phyloP scores from a whole-genome alignment of 2,113 vertebrate genomes.

The Vombatus ursinus region DNA sequence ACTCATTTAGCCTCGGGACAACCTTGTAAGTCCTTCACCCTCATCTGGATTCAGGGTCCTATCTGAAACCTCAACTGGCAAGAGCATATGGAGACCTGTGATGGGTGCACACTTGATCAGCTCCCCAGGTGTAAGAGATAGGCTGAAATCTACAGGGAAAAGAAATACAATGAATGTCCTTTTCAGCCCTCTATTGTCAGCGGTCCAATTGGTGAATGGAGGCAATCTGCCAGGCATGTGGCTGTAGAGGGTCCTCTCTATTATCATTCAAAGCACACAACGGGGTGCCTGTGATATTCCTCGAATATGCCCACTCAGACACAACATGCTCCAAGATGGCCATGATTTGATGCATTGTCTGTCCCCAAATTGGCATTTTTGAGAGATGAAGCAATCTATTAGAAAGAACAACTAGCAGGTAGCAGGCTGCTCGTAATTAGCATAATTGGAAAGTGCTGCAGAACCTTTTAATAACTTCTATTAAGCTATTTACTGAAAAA shows the following conservation, averaged over 20 bases:
- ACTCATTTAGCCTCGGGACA: conserved; percentile 12
- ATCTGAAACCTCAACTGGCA: not conserved
- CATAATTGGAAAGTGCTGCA: conserved; percentile 27
- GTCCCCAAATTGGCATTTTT: not conserved
- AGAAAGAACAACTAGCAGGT: not conserved
- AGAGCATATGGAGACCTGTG: not conserved
- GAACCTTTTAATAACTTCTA: conserved; percentile 9
- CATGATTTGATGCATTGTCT: not conserved
- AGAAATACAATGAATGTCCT: not conserved
- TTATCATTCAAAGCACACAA: conserved; percentile 11
- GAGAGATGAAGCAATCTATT: not conserved
- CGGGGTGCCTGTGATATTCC: conserved; percentile 3
- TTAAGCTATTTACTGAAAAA: conserved; percentile 36
- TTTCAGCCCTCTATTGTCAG: not conserved
- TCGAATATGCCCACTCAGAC: not conserved
- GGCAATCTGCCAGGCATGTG: not conserved
- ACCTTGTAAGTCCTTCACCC: conserved; percentile 6
- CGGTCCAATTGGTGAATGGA: not conserved
- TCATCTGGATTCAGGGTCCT: not conserved
- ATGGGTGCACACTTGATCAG: not conserved
- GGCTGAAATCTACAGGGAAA: not conserved
- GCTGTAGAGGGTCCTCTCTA: conserved; percentile 25
- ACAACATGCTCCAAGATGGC: not conserved
- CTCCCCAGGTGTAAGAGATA: not conserved
- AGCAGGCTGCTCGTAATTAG: not conserved